Percentiles rank a stretch among this genome's conserved stretches.
These are phyloP conservation scores for Felis chaus DNA, from an alignment of 2,113 vertebrate genomes.

Conservation along the genomic window DNA sequence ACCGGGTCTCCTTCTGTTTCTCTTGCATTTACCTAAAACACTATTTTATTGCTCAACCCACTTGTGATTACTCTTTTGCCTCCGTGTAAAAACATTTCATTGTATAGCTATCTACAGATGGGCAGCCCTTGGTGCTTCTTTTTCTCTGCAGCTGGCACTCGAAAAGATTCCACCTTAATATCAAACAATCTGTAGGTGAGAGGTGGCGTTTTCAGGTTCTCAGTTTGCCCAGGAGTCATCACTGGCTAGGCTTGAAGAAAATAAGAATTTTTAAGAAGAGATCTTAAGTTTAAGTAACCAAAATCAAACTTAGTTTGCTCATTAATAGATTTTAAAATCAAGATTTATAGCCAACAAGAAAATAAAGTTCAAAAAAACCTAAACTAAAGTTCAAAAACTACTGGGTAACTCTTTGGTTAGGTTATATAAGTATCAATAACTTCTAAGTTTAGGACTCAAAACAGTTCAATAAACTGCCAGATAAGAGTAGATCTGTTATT, in stretches of 20 bases:
- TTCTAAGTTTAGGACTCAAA: conserved; percentile 75
- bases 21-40: conserved; percentile 73
- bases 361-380: conserved; percentile 69
- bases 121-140: conserved; percentile 41
- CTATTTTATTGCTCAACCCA: conserved; percentile 83
- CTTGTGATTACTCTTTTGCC: conserved; percentile 63
- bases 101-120: conserved; percentile 74
- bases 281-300: conserved; percentile 67
- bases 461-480: conserved; percentile 61
- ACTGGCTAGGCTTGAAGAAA: conserved; percentile 44
- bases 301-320: conserved; percentile 51
- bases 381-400: conserved; percentile 68
- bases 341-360: conserved; percentile 63
- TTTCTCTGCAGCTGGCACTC: conserved; percentile 6
- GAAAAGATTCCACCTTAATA: conserved; percentile 44
- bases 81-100: conserved; percentile 70
- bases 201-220: conserved; percentile 61
- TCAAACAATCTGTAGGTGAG: not conserved
- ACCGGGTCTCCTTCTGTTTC: conserved; percentile 76
- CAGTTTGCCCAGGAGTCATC: conserved; percentile 41
- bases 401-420: conserved; percentile 86
- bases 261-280: conserved; percentile 33
- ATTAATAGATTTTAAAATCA: conserved; percentile 30
- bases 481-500: conserved; percentile 8
- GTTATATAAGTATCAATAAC: conserved; percentile 70